phyloP scores from a whole-genome alignment of 2,888 invertebrate genomes.

The Sclerodermus sp. region DNA sequence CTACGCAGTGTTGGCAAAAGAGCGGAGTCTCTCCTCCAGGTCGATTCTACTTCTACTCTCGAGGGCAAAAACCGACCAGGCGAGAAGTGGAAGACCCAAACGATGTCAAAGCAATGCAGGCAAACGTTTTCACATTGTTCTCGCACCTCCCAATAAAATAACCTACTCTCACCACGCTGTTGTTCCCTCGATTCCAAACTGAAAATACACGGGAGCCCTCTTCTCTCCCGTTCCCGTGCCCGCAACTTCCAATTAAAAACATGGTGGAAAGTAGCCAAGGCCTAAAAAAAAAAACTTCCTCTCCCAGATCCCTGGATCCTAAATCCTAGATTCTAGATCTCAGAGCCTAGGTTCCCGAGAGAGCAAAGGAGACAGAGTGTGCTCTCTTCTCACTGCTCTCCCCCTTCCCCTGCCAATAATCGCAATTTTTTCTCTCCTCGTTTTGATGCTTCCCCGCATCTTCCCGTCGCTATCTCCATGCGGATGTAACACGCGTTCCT shows the following conservation, averaged over 20 bases:
- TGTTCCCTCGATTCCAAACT: neutral
- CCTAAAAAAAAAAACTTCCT: no score
- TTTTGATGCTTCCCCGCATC: neutral
- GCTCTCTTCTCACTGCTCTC: no score
- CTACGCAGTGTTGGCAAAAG: neutral
- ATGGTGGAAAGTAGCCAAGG: no score
- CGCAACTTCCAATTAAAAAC: neutral
- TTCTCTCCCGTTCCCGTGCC: neutral
- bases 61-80: constrained; percentile 18
- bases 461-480: neutral
- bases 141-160: neutral
- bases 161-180: neutral
- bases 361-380: no score
- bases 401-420: no score
- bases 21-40: constrained; percentile 5
- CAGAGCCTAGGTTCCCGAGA: no score
- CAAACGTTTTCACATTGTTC: constrained; percentile 16
- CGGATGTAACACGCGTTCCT: neutral
- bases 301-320: no score
- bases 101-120: constrained; percentile 36
- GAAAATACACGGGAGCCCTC: neutral
- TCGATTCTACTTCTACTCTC: constrained; percentile 11
- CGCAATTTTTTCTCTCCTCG: no score
- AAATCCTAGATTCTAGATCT: no score
- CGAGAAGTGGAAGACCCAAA: constrained; percentile 25